phyloP scores from a whole-genome alignment of 2,797 vertebrate genomes.

The Pteropus rufus region DNA sequence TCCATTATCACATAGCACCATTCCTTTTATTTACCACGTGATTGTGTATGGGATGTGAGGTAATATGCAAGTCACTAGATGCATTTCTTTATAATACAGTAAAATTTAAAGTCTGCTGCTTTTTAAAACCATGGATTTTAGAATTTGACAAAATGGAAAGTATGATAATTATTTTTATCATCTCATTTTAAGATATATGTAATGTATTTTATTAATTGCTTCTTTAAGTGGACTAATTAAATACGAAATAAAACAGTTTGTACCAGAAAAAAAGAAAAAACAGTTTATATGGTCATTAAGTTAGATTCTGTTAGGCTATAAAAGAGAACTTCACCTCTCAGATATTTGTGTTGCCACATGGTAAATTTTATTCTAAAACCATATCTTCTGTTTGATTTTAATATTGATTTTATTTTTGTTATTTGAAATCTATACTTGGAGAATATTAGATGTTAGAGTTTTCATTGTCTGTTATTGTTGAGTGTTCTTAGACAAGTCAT shows the following conservation, averaged over 20 bases:
- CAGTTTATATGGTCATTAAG: background rate
- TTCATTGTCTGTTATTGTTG: background rate
- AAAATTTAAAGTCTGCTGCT: background rate
- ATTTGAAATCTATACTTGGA: background rate
- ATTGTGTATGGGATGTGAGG: background rate
- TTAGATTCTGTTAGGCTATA: background rate
- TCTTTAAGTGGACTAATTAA: background rate
- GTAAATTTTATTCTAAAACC: background rate
- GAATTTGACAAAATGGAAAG: background rate
- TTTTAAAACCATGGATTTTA: background rate
- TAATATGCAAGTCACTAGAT: background rate
- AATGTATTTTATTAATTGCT: background rate
- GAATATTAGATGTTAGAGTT: background rate
- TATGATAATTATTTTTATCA: background rate
- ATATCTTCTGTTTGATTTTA: background rate
- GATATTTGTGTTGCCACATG: background rate
- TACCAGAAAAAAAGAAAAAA: background rate
- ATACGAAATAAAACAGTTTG: background rate
- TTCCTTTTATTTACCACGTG: background rate
- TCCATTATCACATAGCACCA: background rate
- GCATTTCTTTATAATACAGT: background rate
- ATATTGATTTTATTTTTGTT: background rate
- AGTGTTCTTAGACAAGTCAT: background rate
- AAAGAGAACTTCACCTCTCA: background rate
- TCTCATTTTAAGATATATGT: background rate